Evolutionary conservation across 2,888 invertebrate species (phyloP).

Genomic region (Cepaea hortensis): DNA sequence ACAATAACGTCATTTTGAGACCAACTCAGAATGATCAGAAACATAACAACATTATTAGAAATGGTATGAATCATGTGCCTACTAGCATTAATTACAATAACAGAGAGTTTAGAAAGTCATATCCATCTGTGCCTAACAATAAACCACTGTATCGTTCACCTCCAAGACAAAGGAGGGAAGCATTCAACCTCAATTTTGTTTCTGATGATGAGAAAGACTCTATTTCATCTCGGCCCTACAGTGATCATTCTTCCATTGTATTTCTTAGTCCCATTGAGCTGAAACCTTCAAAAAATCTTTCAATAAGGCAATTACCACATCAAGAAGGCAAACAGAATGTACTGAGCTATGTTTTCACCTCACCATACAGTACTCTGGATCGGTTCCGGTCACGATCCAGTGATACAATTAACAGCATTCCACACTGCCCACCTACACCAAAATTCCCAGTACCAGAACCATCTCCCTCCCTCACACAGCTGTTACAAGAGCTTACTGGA

Average conservation of each 20-base stretch:
- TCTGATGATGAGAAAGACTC: conserved; percentile 70
- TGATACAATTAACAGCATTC: conserved; percentile 67
- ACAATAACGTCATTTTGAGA: not conserved
- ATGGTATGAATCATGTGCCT: conserved; percentile 17
- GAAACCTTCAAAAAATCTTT: conserved; percentile 63
- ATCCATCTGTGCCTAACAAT: conserved; percentile 40
- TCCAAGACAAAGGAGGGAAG: conserved; percentile 30
- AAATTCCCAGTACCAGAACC: conserved; percentile 66
- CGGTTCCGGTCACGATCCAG: conserved; percentile 66
- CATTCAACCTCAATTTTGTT: conserved; percentile 35
- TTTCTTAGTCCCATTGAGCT: conserved; percentile 69
- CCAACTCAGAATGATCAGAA: conserved; percentile 8
- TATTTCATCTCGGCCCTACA: conserved; percentile 63
- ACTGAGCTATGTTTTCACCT: conserved; percentile 52
- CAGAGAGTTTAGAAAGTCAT: conserved; percentile 38
- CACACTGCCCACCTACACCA: conserved; percentile 66
- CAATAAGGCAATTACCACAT: conserved; percentile 63
- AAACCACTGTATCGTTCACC: conserved; percentile 43
- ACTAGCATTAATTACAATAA: conserved; percentile 8
- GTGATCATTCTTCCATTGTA: conserved; percentile 70
- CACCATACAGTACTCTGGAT: conserved; percentile 57
- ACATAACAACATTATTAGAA: conserved; percentile 6
- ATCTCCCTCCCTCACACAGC: conserved; percentile 65
- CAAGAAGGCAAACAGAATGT: conserved; percentile 55
- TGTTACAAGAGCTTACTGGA: conserved; percentile 63